Evolutionary conservation across 2,888 invertebrate species (phyloP), one percentile per base, ranked within the genome.

Genomic region (Calameuta filiformis): DNA sequence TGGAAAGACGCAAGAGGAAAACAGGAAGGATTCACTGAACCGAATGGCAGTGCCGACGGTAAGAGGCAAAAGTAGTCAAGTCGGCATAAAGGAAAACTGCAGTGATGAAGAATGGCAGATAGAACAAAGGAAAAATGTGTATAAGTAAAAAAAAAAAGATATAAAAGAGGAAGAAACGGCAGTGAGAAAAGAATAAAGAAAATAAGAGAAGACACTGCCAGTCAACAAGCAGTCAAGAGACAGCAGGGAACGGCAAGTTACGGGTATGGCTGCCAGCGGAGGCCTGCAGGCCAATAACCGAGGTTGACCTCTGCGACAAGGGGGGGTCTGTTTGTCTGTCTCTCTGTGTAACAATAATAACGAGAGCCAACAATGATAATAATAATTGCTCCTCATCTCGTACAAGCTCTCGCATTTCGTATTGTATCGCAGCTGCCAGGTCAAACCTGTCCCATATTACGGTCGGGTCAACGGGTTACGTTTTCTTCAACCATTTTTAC

Each of bases 231-330:
- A 77, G 78, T 73, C 71, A 78, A 75, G 75, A 77, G 73, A 34
- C 75, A 75, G 80, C 33, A 69, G 75, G 69, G 68, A 75, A 78
- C 69, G 75, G 77, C 40, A 78, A 80, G 78, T 78, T 78, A 77
- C 79, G 77, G 77, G 76, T 79, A 76, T 79, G 73, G 77, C 74
- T 77, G 73, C 75, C 35, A 73, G 75, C 75, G 77, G 35, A 75
- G 73, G 79, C 79, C 80, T 74, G 79, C 83, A 83, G 89, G 86
- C 88, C 89, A 89, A 89, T 88, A 89, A 89, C 89, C 89, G 87
- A 84, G 74, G 87, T 85, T 89, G 89, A 89, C 89, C 89, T 88
- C 87, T 80, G 81, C 82, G 83, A 83, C 85, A 37, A 79, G 81
- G 79, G 76, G 68, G 35, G 68, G 30, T 74, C 83, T 80, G 35